Evolutionary conservation across 2,113 vertebrate species (phyloP).

Genomic region (Pomatostomus ruficeps): DNA sequence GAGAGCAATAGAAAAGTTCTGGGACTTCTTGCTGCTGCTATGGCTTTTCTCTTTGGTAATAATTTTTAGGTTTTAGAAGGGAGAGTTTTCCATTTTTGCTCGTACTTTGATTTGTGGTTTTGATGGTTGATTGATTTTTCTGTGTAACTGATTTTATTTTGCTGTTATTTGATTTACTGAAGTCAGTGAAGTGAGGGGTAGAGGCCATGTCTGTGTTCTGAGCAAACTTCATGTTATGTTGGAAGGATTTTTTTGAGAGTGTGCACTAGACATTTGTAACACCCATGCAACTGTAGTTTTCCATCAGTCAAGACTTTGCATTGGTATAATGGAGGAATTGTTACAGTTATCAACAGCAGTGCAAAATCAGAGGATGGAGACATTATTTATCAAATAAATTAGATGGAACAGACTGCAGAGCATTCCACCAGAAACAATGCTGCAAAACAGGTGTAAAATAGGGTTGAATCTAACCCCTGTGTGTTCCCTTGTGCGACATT

Average conservation of each 20-base stretch:
- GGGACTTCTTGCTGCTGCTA: neutral
- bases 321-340: neutral
- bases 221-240: neutral
- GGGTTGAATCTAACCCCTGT: neutral
- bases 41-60: neutral
- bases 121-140: conserved; percentile 39
- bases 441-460: neutral
- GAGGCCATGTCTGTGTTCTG: neutral
- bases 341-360: neutral
- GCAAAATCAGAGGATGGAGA: neutral
- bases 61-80: neutral
- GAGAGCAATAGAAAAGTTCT: neutral
- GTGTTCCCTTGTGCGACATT: neutral
- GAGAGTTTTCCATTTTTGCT: neutral
- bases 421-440: neutral
- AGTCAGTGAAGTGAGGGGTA: neutral
- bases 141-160: conserved; percentile 19
- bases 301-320: neutral
- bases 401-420: neutral
- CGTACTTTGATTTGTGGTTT: conserved; percentile 34
- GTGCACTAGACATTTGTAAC: neutral
- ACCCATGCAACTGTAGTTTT: neutral
- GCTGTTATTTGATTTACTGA: conserved; percentile 10
- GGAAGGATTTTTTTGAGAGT: neutral
- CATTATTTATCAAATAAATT: neutral